Evolutionary conservation across 2,797 vertebrate genomes (phyloP).

Genomic region (Scyliorhinus canicula): DNA sequence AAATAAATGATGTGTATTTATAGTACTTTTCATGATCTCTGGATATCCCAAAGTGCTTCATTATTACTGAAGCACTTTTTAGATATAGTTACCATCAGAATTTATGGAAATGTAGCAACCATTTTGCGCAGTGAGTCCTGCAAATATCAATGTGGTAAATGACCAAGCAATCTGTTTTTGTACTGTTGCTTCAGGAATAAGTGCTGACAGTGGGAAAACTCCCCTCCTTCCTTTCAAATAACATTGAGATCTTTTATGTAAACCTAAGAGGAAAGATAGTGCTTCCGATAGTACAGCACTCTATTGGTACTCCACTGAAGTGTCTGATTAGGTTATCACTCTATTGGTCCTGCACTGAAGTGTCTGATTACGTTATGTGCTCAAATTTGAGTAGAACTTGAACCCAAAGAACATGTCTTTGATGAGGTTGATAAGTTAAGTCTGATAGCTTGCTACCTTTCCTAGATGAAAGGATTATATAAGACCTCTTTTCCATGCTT

Average conservation of each 20-base stretch:
- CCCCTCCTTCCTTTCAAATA: background rate
- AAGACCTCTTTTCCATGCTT: background rate
- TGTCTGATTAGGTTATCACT: too few relatives aligned
- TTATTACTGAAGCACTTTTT: background rate
- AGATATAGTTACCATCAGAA: background rate
- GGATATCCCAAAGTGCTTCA: background rate
- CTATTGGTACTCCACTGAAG: background rate
- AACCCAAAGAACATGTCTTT: background rate
- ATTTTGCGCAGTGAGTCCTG: background rate
- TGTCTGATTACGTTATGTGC: background rate
- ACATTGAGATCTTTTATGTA: background rate
- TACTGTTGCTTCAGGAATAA: background rate
- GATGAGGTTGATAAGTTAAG: background rate
- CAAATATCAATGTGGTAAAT: background rate
- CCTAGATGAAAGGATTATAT: background rate
- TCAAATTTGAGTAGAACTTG: background rate
- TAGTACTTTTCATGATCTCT: background rate
- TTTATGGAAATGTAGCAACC: background rate
- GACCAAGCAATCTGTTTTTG: background rate
- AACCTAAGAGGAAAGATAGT: background rate
- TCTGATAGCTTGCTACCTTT: background rate
- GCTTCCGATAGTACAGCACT: background rate
- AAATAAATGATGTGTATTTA: background rate
- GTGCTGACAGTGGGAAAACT: background rate
- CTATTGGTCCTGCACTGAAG: background rate